Evolutionary conservation across 2,888 invertebrate species (phyloP), one percentile per base, ranked within the genome.

Genomic region (Scelioninae gen. 2): DNA sequence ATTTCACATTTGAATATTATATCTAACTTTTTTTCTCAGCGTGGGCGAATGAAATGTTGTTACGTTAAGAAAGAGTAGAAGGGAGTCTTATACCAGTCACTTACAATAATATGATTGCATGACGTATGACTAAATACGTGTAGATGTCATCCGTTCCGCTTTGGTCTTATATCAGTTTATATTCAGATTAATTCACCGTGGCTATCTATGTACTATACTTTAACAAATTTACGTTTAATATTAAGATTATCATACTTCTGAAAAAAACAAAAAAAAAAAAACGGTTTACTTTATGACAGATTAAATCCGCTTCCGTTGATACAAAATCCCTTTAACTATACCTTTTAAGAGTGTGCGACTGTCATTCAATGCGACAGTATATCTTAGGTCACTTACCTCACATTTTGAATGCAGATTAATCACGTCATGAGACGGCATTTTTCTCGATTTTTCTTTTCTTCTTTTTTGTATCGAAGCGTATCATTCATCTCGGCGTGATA

Each of bases 91-190:
- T n/a, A n/a, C 19, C 55, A 37, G 41, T 60, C 61, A 69, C 64
- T 72, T 53, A 31, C 53, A 48, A 57, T 50, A 69, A 69, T 72
- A 75, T 61, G 69, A 72, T 70, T 69, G 60, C 65, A 63, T 75
- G 58, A 69, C 58, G 65, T 57, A 31, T 9, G 39, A 35, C 19
- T 48, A 25, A 45, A 33, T 28, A 37, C 35, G 61, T 58, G 63
- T 63, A 48, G 58, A 37, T 68, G 68, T 63, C 55, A 31, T 58
- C 67, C 67, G 63, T 67, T 74, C 65, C 37, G 45, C 60, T 41
- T 52, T 25, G 52, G 39, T 53, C 61, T 43, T 58, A 35, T 53
- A 60, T 53, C 41, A 64, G 64, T 43, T 57, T 69, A 68, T 70
- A 69, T 68, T 65, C 61, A 60, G 60, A 64, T 68, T 71, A 67